phyloP scores from a whole-genome alignment of 2,797 vertebrate species.

The Peromyscus eremicus region DNA sequence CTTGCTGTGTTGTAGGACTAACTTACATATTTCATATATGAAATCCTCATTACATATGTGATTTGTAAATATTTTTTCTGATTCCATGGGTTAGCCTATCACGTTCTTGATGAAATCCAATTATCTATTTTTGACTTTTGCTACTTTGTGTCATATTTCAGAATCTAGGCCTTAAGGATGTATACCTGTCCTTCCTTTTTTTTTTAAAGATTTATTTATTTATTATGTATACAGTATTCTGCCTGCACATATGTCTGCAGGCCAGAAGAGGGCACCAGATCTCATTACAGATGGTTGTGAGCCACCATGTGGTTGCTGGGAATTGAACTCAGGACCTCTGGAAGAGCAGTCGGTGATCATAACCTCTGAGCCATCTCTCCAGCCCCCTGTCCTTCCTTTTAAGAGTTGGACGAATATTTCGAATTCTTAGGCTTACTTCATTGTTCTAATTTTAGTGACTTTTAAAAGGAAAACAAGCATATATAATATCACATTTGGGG shows the following conservation, averaged over 20 bases:
- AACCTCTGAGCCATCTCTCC: no score
- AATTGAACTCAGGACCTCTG: no score
- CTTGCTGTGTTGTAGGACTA: constrained; percentile 1
- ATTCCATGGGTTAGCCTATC: neutral
- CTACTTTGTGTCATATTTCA: neutral
- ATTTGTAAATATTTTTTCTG: constrained; percentile 32
- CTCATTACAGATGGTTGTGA: no score
- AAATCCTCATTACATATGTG: neutral
- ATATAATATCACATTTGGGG: neutral
- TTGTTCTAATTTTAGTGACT: neutral
- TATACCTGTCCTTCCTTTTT: neutral
- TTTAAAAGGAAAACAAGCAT: neutral
- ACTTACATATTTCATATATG: constrained; percentile 5
- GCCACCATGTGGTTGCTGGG: no score
- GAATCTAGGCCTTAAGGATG: constrained; percentile 13
- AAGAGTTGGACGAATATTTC: neutral
- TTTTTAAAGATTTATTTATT: no score
- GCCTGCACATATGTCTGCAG: no score
- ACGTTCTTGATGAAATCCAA: constrained; percentile 37
- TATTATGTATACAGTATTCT: no score
- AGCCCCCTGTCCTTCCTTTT: neutral
- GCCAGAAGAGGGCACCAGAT: no score
- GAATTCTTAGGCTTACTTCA: neutral
- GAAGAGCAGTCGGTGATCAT: no score
- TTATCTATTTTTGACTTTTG: neutral